These are phyloP conservation scores for Helostoma temminkii DNA, from an alignment of 2,797 vertebrate species.

Conservation along the genomic window DNA sequence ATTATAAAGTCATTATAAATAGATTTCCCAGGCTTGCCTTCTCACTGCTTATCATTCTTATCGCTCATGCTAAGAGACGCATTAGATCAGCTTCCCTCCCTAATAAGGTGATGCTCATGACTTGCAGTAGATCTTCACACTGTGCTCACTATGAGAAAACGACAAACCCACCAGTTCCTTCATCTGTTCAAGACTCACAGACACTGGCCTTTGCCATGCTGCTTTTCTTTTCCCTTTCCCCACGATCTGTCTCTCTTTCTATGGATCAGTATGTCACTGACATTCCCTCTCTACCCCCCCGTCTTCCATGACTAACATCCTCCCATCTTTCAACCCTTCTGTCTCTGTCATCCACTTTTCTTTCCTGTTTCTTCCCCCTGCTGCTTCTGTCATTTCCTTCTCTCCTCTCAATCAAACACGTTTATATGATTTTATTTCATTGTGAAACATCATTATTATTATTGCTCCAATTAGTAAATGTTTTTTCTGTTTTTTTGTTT, in stretches of 20 bases:
- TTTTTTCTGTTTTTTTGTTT: too few species aligned
- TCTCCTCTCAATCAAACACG: neutral
- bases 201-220: slow-evolving; percentile 45
- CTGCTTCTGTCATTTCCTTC: slow-evolving; percentile 24
- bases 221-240: slow-evolving; percentile 24
- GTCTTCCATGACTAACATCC: slow-evolving; percentile 53
- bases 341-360: slow-evolving; percentile 10
- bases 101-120: slow-evolving; percentile 63
- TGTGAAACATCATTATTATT: too few species aligned
- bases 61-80: slow-evolving; percentile 19
- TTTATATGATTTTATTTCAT: neutral
- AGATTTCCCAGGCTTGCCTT: slow-evolving; percentile 9
- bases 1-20: slow-evolving; percentile 1
- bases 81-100: slow-evolving; percentile 37
- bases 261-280: slow-evolving; percentile 2
- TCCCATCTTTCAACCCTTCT: slow-evolving; percentile 37
- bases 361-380: slow-evolving; percentile 31
- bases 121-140: slow-evolving; percentile 33
- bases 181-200: slow-evolving; percentile 62
- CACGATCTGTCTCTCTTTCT: neutral
- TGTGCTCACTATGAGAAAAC: slow-evolving; percentile 55
- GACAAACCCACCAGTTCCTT: slow-evolving; percentile 25
- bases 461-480: too few species aligned
- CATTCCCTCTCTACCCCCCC: slow-evolving; percentile 16
- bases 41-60: slow-evolving; percentile 14